phyloP scores from a whole-genome alignment of 2,888 invertebrate genomes.

The Netelia virgata region DNA sequence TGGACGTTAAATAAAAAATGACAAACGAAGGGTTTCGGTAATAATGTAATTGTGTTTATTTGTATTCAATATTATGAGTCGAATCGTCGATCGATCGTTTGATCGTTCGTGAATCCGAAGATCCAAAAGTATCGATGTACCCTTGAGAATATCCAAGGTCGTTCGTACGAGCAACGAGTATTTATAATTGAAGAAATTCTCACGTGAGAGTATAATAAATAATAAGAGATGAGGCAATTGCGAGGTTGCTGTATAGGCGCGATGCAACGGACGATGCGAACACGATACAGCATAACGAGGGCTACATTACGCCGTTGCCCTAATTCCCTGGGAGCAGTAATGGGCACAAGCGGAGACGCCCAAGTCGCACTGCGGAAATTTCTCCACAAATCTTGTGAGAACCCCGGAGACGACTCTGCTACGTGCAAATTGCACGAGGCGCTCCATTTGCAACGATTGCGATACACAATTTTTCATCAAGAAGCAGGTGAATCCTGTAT shows the following conservation, averaged over 20 bases:
- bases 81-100: too few relatives aligned
- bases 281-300: slow-evolving; percentile 57
- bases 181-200: too few relatives aligned
- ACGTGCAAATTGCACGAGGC: slow-evolving; percentile 51
- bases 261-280: slow-evolving; percentile 45
- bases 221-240: slow-evolving; percentile 62
- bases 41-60: too few relatives aligned
- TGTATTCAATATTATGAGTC: too few relatives aligned
- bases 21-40: too few relatives aligned
- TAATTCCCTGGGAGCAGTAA: slow-evolving; percentile 55
- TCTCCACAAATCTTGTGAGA: slow-evolving; percentile 62
- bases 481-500: not conserved
- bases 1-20: too few relatives aligned
- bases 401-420: slow-evolving; percentile 50
- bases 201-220: slow-evolving; percentile 49
- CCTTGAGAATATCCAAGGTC: slow-evolving; percentile 40
- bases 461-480: slow-evolving; percentile 22
- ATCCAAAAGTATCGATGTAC: too few relatives aligned
- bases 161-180: not conserved
- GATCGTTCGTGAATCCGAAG: too few relatives aligned
- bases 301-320: slow-evolving; percentile 53
- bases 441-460: slow-evolving; percentile 53
- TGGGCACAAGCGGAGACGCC: slow-evolving; percentile 40
- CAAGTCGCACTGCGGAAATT: not conserved
- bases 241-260: slow-evolving; percentile 21